Conservation (phyloP, 2,113 vertebrate species). For the Fulmarus glacialis region DNA sequence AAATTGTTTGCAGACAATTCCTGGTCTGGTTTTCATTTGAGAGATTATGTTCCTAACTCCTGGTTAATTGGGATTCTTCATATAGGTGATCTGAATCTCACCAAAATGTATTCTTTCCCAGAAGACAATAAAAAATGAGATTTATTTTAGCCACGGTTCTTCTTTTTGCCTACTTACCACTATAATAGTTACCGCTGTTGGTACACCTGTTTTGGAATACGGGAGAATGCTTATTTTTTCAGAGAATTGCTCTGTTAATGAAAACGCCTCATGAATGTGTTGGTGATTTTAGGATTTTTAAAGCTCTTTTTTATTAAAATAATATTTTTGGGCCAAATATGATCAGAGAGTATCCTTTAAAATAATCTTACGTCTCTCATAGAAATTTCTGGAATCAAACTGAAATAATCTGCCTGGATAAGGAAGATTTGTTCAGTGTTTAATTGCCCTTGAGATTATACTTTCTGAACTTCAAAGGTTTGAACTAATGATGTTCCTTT, state of each 20-base stretch:
- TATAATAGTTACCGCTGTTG: background rate
- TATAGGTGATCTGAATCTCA: background rate
- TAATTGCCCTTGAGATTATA: conserved; percentile 40
- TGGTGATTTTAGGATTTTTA: background rate
- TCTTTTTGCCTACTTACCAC: background rate
- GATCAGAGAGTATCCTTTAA: background rate
- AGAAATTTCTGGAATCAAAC: conserved; percentile 24
- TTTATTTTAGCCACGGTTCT: background rate
- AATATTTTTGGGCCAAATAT: background rate
- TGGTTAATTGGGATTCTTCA: background rate
- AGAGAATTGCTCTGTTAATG: background rate
- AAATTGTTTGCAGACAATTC: background rate
- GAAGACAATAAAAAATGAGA: background rate
- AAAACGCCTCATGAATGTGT: background rate
- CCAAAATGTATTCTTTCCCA: background rate
- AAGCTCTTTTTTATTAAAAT: background rate
- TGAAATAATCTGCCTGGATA: conserved; percentile 9
- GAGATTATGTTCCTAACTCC: background rate
- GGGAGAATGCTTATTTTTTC: background rate
- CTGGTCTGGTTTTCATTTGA: background rate
- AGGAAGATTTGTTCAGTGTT: background rate
- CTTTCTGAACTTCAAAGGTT: conserved; percentile 49
- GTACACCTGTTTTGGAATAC: background rate
- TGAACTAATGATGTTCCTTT: conserved; percentile 31
- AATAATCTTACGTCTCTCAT: background rate